phyloP scores from a whole-genome alignment of 2,888 invertebrate species.

The Lasius fuliginosus region DNA sequence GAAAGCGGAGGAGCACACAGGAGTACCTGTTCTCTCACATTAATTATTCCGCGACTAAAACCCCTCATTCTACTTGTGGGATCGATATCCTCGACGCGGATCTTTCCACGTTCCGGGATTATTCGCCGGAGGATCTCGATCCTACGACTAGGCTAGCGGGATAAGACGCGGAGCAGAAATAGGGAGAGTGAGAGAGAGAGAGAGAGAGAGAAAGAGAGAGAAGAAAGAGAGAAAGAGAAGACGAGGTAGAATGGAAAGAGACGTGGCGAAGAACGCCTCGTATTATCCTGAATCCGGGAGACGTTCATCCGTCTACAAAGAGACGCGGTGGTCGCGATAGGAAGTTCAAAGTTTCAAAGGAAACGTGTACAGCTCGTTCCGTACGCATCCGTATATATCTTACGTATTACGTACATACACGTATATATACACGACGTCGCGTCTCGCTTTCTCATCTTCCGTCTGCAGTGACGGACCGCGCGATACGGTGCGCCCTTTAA shows the following conservation, averaged over 20 bases:
- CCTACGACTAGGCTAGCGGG: conserved; percentile 57
- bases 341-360: conserved; percentile 57
- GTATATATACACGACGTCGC: conserved; percentile 5
- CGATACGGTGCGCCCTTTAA: conserved; percentile 72
- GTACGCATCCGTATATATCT: conserved; percentile 40
- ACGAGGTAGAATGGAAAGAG: conserved; percentile 60
- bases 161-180: conserved; percentile 13
- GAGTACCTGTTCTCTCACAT: conserved; percentile 78
- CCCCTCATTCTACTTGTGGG: conserved; percentile 72
- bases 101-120: conserved; percentile 71
- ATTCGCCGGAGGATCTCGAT: conserved; percentile 71
- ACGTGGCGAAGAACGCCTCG: conserved; percentile 48
- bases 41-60: conserved; percentile 77
- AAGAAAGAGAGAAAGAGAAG: neutral
- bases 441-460: conserved; percentile 42
- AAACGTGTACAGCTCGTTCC: conserved; percentile 33
- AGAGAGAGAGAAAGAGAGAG: neutral
- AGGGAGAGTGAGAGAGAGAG: conserved; percentile 50
- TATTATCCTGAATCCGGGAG: conserved; percentile 62
- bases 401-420: conserved; percentile 33
- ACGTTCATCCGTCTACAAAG: conserved; percentile 55
- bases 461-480: conserved; percentile 51
- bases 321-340: conserved; percentile 50
- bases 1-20: conserved; percentile 77
- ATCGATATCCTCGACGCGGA: conserved; percentile 75